phyloP scores from a whole-genome alignment of 2,113 vertebrate species.

The Mormoops blainvillei region DNA sequence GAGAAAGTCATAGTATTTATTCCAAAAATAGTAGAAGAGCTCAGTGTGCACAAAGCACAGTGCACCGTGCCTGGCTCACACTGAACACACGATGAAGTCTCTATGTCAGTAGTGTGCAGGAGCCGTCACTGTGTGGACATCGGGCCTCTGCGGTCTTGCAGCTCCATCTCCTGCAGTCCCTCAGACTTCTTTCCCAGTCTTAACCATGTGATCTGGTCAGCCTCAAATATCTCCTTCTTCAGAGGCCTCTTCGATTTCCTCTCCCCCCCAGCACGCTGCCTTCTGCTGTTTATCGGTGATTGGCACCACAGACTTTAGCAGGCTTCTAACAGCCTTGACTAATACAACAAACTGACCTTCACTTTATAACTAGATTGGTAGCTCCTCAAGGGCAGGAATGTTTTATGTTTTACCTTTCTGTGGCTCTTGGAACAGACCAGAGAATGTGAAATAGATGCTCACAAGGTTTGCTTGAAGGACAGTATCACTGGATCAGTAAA shows the following conservation, averaged over 20 bases:
- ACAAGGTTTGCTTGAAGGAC: background rate
- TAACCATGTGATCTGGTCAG: background rate
- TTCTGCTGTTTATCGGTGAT: background rate
- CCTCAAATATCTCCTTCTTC: background rate
- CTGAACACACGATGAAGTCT: background rate
- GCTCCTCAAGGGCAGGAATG: background rate
- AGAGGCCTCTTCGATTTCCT: background rate
- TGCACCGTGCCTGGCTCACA: background rate
- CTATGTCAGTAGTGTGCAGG: background rate
- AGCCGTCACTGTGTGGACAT: rapidly evolving
- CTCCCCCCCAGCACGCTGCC: rapidly evolving
- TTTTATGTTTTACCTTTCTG: background rate
- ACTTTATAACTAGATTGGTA: background rate
- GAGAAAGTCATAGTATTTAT: background rate
- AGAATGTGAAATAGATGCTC: background rate
- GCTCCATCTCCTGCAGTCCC: background rate
- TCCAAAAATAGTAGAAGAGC: background rate
- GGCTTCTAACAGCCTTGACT: background rate
- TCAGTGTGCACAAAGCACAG: background rate
- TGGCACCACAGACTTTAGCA: background rate
- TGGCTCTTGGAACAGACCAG: background rate
- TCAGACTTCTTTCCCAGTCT: background rate
- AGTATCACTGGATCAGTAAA: background rate
- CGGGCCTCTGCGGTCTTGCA: background rate
- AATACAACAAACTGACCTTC: background rate